A percentile compares a stretch with the other conserved stretches of the same genome.
phyloP scores from a whole-genome alignment of 2,888 invertebrate genomes.

The Cistogaster globosa region DNA sequence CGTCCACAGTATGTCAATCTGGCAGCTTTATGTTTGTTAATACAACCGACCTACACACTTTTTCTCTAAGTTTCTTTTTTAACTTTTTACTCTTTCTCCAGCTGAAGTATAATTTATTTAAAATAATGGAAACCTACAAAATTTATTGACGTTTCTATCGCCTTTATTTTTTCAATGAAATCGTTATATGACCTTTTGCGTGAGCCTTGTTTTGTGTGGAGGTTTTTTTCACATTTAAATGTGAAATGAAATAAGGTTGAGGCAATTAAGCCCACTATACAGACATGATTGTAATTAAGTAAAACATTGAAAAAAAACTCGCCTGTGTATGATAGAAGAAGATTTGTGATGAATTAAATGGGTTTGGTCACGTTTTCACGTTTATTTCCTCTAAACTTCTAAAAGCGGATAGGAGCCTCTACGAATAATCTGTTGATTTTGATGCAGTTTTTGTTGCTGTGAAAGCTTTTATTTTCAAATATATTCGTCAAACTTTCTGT shows the following conservation, averaged over 20 bases:
- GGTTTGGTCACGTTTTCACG: no score
- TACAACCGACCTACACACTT: conserved; percentile 39
- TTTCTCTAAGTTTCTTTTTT: neutral
- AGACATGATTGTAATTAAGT: conserved; percentile 43
- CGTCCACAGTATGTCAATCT: conserved; percentile 6
- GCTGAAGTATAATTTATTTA: conserved; percentile 42
- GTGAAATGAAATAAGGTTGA: conserved; percentile 14
- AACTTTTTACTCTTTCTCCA: conserved; percentile 25
- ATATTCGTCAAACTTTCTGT: no score
- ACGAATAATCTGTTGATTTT: no score
- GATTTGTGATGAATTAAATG: conserved; percentile 8
- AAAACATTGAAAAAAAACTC: conserved; percentile 4
- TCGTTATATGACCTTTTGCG: conserved; percentile 79
- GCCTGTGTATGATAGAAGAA: conserved; percentile 3
- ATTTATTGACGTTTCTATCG: conserved; percentile 66
- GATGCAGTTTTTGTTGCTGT: no score
- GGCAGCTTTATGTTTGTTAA: conserved; percentile 13
- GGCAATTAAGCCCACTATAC: conserved; percentile 20
- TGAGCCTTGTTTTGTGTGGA: conserved; percentile 38
- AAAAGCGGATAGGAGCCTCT: no score
- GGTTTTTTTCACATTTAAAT: conserved; percentile 62
- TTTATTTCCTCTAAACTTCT: no score
- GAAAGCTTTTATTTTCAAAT: no score
- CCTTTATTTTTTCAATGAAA: conserved; percentile 80
- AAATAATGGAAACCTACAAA: conserved; percentile 53